phyloP scores from a whole-genome alignment of 1,140 invertebrate genomes.

The Hyposmocoma kahamanoa region DNA sequence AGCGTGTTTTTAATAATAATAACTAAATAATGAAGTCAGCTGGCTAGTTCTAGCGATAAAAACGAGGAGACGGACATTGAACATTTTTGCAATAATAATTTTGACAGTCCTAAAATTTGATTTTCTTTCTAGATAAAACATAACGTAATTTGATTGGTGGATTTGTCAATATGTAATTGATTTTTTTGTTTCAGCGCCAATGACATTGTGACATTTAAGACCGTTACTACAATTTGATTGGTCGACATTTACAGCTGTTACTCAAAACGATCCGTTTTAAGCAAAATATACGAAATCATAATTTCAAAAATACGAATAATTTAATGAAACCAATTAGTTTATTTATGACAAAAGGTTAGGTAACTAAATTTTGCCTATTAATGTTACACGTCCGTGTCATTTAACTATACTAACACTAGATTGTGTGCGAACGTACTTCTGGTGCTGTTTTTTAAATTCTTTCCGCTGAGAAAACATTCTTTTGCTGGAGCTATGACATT shows the following conservation, averaged over 20 bases:
- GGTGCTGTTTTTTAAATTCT: background rate
- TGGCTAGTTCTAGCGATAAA: background rate
- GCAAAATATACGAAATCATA: too few relatives aligned
- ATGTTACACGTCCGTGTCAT: background rate
- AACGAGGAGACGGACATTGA: background rate
- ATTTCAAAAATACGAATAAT: too few relatives aligned
- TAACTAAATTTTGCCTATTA: too few relatives aligned
- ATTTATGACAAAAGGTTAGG: too few relatives aligned
- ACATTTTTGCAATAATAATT: slow-evolving; percentile 10
- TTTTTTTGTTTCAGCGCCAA: slow-evolving; percentile 32
- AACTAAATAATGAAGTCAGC: background rate
- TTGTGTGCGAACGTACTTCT: background rate
- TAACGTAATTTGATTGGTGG: slow-evolving; percentile 30
- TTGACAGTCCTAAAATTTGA: slow-evolving; percentile 41
- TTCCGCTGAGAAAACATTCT: background rate
- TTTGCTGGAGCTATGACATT: too few relatives aligned
- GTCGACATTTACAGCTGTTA: slow-evolving; percentile 11
- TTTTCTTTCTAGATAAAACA: slow-evolving; percentile 9
- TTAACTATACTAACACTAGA: background rate
- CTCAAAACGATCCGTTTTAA: background rate
- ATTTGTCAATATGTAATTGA: slow-evolving; percentile 21
- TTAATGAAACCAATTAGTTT: too few relatives aligned
- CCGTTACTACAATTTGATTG: slow-evolving; percentile 34
- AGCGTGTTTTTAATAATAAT: background rate
- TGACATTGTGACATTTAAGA: slow-evolving; percentile 56